Evolutionary conservation across 1,140 invertebrate genomes (phyloP), one percentile per base, ranked within the genome.

Genomic region (Hermetia illucens): DNA sequence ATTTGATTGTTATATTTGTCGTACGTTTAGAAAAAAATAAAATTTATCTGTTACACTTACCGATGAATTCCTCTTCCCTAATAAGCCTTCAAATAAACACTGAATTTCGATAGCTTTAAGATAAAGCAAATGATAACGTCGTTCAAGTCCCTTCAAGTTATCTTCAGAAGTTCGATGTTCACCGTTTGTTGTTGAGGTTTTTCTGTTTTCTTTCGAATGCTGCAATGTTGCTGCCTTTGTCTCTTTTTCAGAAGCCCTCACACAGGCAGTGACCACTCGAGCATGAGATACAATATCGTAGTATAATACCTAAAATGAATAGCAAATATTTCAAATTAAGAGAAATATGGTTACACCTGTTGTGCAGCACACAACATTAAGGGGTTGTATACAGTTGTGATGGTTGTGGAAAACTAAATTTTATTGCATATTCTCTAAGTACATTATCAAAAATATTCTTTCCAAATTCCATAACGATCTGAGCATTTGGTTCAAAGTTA

Each of bases 101-200:
- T 88, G 83, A 77, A 87, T 86, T 71, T 93, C 89, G 49, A 91
- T 70, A 16, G 83, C 80, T 43, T 81, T 70, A 48, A 93, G 64
- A 68, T 86, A 91, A 39, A 91, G 68, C 42, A 82, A 71, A 58
- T 92, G 86, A 82, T 86, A 91, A 49, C 84, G 78, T 31, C 79
- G 68, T 61, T 91, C 82, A 31, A 91, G 64, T 20, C 74, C 77
- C 39, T 58, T 36, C 62, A 58, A 42, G 66, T 70, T 46, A 53
- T 59, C 46, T 40, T 59, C 52, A 25, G 43, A 43, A 36, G 49
- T 38, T 53, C 46, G n/a, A 8, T 43, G 4, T n/a, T 34, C 33
- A 32, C 19, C 19, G 20, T 37, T 47, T 13, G 24, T 9, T 15
- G 35, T 10, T 33, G 19, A 43, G 8, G 33, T 34, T 35, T 24